These are phyloP conservation scores for Montipora cactus DNA, from an alignment of 64 coral and sea anemone species.

Conservation along the genomic window DNA sequence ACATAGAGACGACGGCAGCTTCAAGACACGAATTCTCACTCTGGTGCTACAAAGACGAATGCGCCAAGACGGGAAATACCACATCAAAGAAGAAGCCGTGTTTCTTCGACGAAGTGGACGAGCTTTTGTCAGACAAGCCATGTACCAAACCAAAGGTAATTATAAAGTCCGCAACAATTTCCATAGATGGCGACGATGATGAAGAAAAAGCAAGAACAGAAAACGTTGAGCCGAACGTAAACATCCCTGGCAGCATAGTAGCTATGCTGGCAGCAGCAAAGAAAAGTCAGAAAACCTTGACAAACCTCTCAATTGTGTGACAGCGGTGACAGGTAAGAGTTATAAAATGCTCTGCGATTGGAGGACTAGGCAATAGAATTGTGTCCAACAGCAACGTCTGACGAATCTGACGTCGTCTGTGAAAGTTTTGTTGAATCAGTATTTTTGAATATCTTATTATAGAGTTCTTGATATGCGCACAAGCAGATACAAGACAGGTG, in stretches of 20 bases:
- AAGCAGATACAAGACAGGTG: too few relatives aligned
- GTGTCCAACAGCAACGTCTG: constrained; percentile 10
- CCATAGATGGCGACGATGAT: neutral
- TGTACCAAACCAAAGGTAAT: neutral
- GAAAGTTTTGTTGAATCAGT: too few relatives aligned
- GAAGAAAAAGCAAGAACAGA: neutral
- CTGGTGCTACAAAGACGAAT: too few relatives aligned
- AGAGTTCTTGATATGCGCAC: too few relatives aligned
- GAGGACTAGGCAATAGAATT: neutral
- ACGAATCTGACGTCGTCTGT: neutral
- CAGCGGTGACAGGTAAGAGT: neutral
- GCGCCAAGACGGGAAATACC: too few relatives aligned
- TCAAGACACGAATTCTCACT: neutral
- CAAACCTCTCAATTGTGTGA: constrained; percentile 6
- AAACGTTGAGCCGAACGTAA: constrained; percentile 21
- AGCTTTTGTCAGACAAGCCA: too few relatives aligned
- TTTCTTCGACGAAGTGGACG: too few relatives aligned
- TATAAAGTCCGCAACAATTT: too few relatives aligned
- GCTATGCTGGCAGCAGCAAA: neutral
- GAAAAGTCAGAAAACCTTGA: neutral
- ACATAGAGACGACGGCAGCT: neutral
- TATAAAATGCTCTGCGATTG: too few relatives aligned
- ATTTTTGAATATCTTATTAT: neutral
- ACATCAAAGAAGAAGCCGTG: too few relatives aligned
- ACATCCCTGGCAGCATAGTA: neutral